Evolutionary conservation across 53 echinoderm and acorn worm genomes (phyloP).

Genomic region (Mesocentrotus franciscanus): DNA sequence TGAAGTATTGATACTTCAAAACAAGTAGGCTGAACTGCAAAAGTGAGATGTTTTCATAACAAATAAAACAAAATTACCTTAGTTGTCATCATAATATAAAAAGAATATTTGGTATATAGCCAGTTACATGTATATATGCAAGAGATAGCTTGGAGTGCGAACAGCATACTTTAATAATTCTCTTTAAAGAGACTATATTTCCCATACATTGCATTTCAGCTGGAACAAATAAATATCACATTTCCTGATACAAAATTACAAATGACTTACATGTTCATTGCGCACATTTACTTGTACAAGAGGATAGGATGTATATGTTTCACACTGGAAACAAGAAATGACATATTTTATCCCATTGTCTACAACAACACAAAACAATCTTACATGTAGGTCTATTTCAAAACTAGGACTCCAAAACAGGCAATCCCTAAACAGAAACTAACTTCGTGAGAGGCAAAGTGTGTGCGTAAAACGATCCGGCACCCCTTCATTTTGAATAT

Average conservation of each 20-base stretch:
- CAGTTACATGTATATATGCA: too few relatives aligned
- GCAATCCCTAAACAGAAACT: background rate
- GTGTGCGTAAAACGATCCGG: background rate
- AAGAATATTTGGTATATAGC: too few relatives aligned
- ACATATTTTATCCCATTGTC: background rate
- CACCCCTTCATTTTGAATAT: constrained; percentile 27
- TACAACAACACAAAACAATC: background rate
- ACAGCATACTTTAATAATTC: background rate
- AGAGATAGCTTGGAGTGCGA: background rate
- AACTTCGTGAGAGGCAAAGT: background rate
- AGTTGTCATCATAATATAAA: too few relatives aligned
- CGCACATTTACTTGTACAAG: background rate
- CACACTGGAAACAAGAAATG: background rate
- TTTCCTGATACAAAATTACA: background rate
- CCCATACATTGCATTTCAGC: background rate
- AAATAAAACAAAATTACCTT: too few relatives aligned
- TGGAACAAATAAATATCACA: background rate
- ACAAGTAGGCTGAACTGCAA: too few relatives aligned
- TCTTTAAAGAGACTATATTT: background rate
- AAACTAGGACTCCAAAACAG: background rate
- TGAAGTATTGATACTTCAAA: too few relatives aligned
- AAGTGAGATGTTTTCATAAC: too few relatives aligned
- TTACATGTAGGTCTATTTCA: background rate
- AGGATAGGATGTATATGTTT: background rate
- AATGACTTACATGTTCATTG: background rate